A percentile compares a stretch with the other conserved stretches of the same genome.
Evolutionary conservation across 2,113 vertebrate genomes (phyloP).

Genomic region (Monarcha castaneiventris): DNA sequence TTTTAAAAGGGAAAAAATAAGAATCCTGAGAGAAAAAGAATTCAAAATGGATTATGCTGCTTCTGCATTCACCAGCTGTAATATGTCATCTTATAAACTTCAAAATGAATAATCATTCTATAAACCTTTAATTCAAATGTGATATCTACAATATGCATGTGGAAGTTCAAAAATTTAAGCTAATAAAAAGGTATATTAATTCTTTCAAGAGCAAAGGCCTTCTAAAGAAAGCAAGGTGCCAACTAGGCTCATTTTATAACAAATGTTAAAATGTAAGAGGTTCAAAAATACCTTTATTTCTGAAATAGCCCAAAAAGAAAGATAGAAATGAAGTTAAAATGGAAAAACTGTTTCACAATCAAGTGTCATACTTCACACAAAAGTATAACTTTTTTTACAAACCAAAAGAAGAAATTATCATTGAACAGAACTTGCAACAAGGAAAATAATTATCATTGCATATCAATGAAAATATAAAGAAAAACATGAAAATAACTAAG

Average conservation of each 20-base stretch:
- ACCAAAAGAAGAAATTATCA: neutral
- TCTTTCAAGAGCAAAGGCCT: neutral
- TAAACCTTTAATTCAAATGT: neutral
- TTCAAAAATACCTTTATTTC: neutral
- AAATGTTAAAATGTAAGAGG: neutral
- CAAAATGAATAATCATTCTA: neutral
- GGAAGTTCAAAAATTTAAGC: neutral
- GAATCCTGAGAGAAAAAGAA: neutral
- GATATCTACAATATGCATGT: neutral
- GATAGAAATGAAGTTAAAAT: neutral
- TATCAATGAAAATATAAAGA: neutral
- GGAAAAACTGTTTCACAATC: neutral
- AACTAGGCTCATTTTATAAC: neutral
- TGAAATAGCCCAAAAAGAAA: neutral
- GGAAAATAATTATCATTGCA: neutral
- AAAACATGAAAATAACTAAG: neutral
- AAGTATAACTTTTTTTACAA: neutral
- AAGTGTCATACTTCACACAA: fast-evolving
- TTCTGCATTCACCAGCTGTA: neutral
- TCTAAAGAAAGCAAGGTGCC: neutral
- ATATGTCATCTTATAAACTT: neutral
- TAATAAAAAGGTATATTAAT: neutral
- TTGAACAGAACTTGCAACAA: neutral
- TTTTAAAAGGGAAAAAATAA: neutral
- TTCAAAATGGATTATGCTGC: neutral